Evolutionary conservation across 2,113 vertebrate genomes (phyloP).

Genomic region (Cervus canadensis): DNA sequence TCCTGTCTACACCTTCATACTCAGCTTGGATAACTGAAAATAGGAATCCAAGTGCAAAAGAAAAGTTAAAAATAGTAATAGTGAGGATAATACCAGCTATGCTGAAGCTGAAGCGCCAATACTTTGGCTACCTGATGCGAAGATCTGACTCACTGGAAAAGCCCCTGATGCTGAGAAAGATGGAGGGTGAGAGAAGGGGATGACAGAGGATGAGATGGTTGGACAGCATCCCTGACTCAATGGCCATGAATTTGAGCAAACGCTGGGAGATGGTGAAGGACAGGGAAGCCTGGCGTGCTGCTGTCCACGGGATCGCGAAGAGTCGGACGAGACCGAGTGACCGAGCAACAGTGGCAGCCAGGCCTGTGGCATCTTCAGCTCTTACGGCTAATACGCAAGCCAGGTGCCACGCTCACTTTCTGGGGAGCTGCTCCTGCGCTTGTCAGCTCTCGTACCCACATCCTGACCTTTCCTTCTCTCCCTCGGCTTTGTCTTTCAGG

Average conservation of each 20-base stretch:
- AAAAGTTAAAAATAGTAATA: background rate
- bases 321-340: background rate
- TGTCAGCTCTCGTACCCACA: background rate
- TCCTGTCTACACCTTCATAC: background rate
- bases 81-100: background rate
- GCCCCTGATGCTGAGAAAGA: background rate
- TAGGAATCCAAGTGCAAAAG: background rate
- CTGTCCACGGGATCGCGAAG: fast-evolving
- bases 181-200: background rate
- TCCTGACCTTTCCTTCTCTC: background rate
- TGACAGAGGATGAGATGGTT: background rate
- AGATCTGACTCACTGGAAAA: background rate
- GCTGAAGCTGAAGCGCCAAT: background rate
- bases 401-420: background rate
- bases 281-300: background rate
- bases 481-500: background rate
- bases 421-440: background rate
- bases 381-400: background rate
- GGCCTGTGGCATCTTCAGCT: background rate
- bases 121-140: background rate
- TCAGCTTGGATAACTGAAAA: background rate
- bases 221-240: background rate
- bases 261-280: background rate
- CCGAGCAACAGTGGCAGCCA: fast-evolving
- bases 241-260: background rate